Base-by-base conservation (phyloP, 1,140 invertebrate species). In the Teleopsis dalmanni region DNA sequence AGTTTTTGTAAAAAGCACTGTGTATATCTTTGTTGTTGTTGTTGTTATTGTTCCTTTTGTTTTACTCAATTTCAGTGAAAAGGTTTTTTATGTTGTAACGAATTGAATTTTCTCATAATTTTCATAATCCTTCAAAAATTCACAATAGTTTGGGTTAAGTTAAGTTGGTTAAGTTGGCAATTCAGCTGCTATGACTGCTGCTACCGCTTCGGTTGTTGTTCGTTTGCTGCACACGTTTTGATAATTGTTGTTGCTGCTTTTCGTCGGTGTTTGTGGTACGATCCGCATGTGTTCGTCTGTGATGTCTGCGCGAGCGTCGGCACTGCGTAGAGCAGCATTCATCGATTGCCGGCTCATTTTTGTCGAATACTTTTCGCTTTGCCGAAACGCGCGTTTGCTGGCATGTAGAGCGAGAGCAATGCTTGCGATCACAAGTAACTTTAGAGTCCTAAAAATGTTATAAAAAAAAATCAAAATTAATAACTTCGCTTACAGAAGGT, bases 391-490 rank as follows among this genome's bases (percentile, higher is more conserved):
- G 75, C 23, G 59, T 61, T 48, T 72, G 63, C 51, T 76, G 77
- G 72, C 85, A 87, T 11, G 81, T 76, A n/a, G 79, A 78, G 36
- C 80, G 78, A 11, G 82, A 80, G 72, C 88, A 91, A n/a, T 81
- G 78, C 54, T 86, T 86, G 48, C 85, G 75, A 50, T 83, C 81
- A 62, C 88, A 91, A 54, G 78, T 84, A 34, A 85, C 80, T 58
- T 80, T 79, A 37, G 86, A 84, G 62, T 90, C 87, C 88, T 91
- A 71, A 2, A 75, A 69, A 52, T 25, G 54, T 52, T 35, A 40
- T 23, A 53, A 26, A 42, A 14, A 44, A 33, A 41, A 23, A 38
- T 13, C 8, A 37, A 27, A 48, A 10, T 48, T 9, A 37, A 37
- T 37, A 23, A 18, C 3, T 6, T 22, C 16, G 13, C 10, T 19